Evolutionary conservation across 92 coral and sea anemone genomes (phyloP), one percentile per base, ranked within the genome.

Genomic region (Porites rus): DNA sequence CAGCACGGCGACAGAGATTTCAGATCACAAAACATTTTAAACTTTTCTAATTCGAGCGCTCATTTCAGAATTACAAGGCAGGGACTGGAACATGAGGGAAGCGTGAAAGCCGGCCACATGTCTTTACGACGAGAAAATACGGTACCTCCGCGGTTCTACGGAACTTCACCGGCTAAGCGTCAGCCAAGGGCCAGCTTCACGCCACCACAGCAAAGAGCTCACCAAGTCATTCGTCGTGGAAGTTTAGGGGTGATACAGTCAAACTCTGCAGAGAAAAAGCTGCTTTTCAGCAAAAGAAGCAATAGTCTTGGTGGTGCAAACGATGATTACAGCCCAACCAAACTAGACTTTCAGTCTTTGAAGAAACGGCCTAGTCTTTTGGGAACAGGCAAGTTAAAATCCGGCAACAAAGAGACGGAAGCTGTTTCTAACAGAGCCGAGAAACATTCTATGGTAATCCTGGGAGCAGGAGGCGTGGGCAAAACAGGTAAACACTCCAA

Each of bases 401-500:
- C 63, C 10, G 81, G 82, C 20, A 85, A 79, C 31, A 92, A 89
- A 52, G 94, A 88, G 8, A 16, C 84, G 4, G 71, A 80, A 3
- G 76, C 79, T 25, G 84, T 65, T 59, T 77, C 86, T 17, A 79
- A 78, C 58, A 85, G 89, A 16, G 10, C 62, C 16, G 99, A 96
- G 78, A 93, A 88, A 63, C 96, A 96, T 70, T 91, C 92, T 4
- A 79, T 94, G 10, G 99, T 96, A 2, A 85, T 96, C 74, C 94
- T 96, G 3, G 99, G 99, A 11, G 93, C 92, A 10, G 98, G 95
- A 20, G 99, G 98, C 1, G 99, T 96, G 7, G 99, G 99, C 6
- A 96, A 96, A 80, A 96, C 99, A 93, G 99, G 99, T 83, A 80
- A 68, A 80, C 16, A 10, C 52, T 7, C 8, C 5, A 10, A 53